Conservation (phyloP, 1,140 invertebrate species). For the Colletes gigas region DNA sequence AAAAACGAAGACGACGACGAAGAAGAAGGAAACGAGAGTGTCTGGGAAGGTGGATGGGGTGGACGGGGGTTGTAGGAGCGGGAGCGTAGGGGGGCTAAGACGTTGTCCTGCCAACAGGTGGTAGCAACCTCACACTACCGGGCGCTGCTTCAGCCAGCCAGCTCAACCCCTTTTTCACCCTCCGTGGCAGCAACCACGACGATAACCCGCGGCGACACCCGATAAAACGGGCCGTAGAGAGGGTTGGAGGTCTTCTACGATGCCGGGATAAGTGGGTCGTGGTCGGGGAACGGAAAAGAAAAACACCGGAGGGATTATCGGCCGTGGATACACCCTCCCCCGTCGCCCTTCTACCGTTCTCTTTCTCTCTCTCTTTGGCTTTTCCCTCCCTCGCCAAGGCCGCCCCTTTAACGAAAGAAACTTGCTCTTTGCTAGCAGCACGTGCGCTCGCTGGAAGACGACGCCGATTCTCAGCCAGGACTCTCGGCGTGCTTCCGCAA, state of each 20-base stretch:
- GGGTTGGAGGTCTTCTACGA: slow-evolving; percentile 55
- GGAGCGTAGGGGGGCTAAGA: slow-evolving; percentile 69
- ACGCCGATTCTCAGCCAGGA: slow-evolving; percentile 34
- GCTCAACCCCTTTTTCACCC: slow-evolving; percentile 60
- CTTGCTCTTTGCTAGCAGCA: slow-evolving; percentile 52
- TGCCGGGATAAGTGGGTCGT: slow-evolving; percentile 68
- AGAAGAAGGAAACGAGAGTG: slow-evolving; percentile 43
- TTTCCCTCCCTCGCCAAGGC: neutral
- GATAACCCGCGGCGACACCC: slow-evolving; percentile 78
- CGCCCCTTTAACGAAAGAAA: slow-evolving; percentile 54
- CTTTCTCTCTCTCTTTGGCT: neutral
- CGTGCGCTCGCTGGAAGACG: slow-evolving; percentile 35
- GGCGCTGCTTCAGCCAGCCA: slow-evolving; percentile 37
- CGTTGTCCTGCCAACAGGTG: slow-evolving; percentile 78
- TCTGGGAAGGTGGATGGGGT: slow-evolving; percentile 62
- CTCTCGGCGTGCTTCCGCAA: slow-evolving; percentile 23
- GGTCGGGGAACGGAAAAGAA: slow-evolving; percentile 66
- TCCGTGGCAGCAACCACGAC: slow-evolving; percentile 70
- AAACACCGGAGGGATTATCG: slow-evolving; percentile 75
- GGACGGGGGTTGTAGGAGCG: slow-evolving; percentile 2
- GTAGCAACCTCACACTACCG: slow-evolving; percentile 72
- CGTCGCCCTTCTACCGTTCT: neutral
- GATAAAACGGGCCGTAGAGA: slow-evolving; percentile 74
- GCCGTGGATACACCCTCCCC: slow-evolving; percentile 46
- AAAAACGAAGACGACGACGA: slow-evolving; percentile 37